phyloP scores from a whole-genome alignment of 2,113 vertebrate species.

The Sinocyclocheilus anshuiensis region DNA sequence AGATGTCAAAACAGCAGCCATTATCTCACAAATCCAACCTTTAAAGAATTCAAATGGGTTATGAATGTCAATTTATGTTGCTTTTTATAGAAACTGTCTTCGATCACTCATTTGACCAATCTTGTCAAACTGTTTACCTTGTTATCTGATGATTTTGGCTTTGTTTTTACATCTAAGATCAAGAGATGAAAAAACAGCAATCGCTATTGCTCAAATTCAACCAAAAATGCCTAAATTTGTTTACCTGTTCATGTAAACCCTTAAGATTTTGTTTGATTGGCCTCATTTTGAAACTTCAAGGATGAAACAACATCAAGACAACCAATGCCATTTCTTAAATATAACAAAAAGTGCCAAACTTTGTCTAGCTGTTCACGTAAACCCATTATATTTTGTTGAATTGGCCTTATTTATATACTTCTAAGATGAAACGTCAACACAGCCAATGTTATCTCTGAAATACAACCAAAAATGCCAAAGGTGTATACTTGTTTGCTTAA shows the following conservation, averaged over 20 bases:
- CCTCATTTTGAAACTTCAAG: background rate
- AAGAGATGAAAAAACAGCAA: background rate
- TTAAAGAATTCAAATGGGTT: background rate
- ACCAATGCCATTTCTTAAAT: background rate
- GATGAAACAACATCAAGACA: too few relatives aligned
- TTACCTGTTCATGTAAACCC: background rate
- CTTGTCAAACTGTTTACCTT: background rate
- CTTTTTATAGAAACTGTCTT: background rate
- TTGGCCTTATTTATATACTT: background rate
- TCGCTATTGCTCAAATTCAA: background rate
- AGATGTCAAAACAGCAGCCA: background rate
- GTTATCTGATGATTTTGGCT: background rate
- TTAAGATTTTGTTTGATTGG: background rate
- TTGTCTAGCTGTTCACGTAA: background rate
- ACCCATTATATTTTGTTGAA: background rate
- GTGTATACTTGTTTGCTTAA: too few relatives aligned
- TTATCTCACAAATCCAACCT: background rate
- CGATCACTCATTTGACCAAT: background rate
- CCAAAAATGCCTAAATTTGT: background rate
- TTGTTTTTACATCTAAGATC: background rate
- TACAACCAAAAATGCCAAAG: background rate
- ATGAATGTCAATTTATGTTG: background rate
- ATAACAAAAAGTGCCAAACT: background rate
- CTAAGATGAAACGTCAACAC: background rate
- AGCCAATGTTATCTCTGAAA: background rate